phyloP scores from a whole-genome alignment of 2,797 vertebrate species.

The Macrochelys suwanniensis region DNA sequence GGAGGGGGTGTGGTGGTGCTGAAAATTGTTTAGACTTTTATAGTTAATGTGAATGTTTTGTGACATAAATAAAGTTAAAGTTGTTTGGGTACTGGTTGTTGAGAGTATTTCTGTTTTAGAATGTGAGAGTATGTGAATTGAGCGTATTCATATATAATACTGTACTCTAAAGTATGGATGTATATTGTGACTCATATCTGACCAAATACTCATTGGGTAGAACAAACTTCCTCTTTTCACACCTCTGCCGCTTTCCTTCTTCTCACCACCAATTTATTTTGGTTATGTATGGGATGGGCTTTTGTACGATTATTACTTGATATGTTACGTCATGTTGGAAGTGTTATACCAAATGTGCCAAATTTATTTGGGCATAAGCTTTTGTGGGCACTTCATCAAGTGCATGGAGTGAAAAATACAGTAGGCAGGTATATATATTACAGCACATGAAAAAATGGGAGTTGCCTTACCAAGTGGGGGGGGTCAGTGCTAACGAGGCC shows the following conservation, averaged over 20 bases:
- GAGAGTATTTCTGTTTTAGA: not conserved
- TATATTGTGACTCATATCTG: not conserved
- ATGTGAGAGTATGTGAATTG: not conserved
- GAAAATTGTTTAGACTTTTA: not conserved
- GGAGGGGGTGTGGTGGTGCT: not conserved
- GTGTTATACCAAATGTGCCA: not conserved
- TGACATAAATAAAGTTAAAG: not conserved
- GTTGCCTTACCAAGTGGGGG: too few species aligned
- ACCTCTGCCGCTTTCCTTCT: not conserved
- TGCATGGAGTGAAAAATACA: too few species aligned
- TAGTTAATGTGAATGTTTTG: not conserved
- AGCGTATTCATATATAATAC: not conserved
- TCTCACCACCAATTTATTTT: not conserved
- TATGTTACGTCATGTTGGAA: not conserved
- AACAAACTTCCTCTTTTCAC: not conserved
- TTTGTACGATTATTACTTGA: not conserved
- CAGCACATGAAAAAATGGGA: too few species aligned
- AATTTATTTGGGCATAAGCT: too few species aligned
- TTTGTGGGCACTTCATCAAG: too few species aligned
- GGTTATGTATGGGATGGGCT: not conserved
- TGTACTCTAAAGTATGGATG: not conserved
- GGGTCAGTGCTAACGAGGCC: too few species aligned
- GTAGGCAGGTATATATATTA: too few species aligned
- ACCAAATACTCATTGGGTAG: not conserved
- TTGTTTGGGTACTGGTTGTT: accelerated